Percentiles rank a stretch among this genome's conserved stretches.
These are phyloP conservation scores for Lepidocolaptes lacrymiger DNA, from an alignment of 2,797 vertebrate species.

Conservation along the genomic window DNA sequence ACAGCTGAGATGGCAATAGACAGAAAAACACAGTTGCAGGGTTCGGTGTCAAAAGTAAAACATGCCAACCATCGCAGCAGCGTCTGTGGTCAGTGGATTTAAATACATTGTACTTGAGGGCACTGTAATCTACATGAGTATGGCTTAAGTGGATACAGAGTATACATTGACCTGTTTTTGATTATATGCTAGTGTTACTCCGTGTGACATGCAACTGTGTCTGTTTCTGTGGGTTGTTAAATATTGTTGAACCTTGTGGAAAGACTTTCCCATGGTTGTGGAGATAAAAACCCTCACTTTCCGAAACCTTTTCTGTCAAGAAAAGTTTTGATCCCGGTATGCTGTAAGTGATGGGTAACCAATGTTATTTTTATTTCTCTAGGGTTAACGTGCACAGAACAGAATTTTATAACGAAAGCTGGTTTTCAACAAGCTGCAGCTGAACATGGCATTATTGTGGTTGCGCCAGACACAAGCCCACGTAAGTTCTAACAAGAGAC, in stretches of 20 bases:
- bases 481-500: slow-evolving; percentile 75
- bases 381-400: slow-evolving; percentile 95
- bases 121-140: rapidly evolving
- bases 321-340: background rate
- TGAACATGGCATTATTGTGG: slow-evolving; percentile 87
- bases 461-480: slow-evolving; percentile 93
- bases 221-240: background rate
- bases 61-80: background rate
- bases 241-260: background rate
- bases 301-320: background rate
- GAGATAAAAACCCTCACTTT: background rate
- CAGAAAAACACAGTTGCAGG: background rate
- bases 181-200: background rate
- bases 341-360: background rate
- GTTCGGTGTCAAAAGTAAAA: background rate
- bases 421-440: slow-evolving; percentile 88
- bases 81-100: background rate
- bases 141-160: rapidly evolving
- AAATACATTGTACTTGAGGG: background rate
- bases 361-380: background rate
- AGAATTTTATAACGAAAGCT: slow-evolving; percentile 95
- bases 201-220: background rate
- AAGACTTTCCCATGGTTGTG: background rate
- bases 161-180: background rate
- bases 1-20: background rate